Percentiles rank a stretch among this genome's conserved stretches.
Evolutionary conservation across 2,113 vertebrate genomes (phyloP).

Genomic region (Pseudorhombus dupliciocellatus): DNA sequence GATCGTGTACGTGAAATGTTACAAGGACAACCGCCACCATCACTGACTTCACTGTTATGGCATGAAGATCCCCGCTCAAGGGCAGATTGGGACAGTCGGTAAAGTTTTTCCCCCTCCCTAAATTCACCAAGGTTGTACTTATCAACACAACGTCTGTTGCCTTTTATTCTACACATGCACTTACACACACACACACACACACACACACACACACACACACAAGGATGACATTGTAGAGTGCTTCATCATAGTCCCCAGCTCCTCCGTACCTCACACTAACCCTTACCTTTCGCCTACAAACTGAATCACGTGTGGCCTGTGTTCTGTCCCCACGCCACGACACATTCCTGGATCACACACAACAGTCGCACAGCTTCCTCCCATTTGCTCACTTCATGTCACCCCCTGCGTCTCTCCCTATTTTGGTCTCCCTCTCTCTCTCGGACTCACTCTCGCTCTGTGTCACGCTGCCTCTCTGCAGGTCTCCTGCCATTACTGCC

Average conservation of each 20-base stretch:
- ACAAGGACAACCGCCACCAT: no score
- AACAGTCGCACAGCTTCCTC: background rate
- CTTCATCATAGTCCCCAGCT: no score
- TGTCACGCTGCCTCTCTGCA: constrained; percentile 31
- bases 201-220: no score
- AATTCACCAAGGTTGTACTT: background rate
- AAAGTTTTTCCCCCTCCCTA: background rate
- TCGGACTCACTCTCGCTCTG: background rate
- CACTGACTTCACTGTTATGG: no score
- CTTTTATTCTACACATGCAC: background rate
- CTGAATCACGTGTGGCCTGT: no score
- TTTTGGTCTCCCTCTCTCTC: constrained; percentile 33
- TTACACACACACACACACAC: background rate
- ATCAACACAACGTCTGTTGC: background rate
- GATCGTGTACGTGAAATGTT: no score
- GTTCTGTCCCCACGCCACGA: no score
- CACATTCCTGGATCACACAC: no score
- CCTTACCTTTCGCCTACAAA: no score
- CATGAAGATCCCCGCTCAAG: background rate
- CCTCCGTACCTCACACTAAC: no score
- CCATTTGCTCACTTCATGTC: constrained; percentile 14
- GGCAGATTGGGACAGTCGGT: background rate
- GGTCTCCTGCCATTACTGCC: constrained; percentile 28
- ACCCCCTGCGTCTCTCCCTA: constrained; percentile 7
- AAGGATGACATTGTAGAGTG: no score